These are phyloP conservation scores for Aphelenchoides fujianensis DNA, from an alignment of 1,140 invertebrate genomes.

Conservation along the genomic window DNA sequence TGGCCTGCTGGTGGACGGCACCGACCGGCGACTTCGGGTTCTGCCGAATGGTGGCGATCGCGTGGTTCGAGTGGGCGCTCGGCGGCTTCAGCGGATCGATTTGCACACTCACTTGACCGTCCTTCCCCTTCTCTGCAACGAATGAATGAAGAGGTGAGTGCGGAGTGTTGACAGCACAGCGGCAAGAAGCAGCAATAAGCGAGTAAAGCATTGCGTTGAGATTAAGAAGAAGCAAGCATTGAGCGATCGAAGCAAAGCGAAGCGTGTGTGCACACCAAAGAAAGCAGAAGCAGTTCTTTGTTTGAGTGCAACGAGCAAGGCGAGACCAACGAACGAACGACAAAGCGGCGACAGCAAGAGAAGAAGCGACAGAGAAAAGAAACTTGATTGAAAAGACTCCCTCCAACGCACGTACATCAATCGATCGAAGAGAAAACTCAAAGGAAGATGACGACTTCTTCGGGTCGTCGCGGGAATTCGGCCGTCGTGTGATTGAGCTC, in stretches of 20 bases:
- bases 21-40: conserved; percentile 17
- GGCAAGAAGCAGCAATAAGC: not conserved
- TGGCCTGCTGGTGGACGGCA: not conserved
- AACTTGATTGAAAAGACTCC: not conserved
- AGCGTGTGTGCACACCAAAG: not conserved
- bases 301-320: too few relatives aligned
- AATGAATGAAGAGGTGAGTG: conserved; percentile 4
- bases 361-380: not conserved
- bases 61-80: not conserved
- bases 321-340: too few relatives aligned
- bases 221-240: conserved; percentile 5
- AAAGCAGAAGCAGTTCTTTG: conserved; percentile 9
- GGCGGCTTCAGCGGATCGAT: not conserved
- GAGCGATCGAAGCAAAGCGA: not conserved
- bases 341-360: not conserved
- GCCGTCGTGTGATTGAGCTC: conserved; percentile 4
- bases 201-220: not conserved
- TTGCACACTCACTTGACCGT: conserved; percentile 11
- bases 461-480: conserved; percentile 4
- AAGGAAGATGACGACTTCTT: conserved; percentile 23
- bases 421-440: conserved; percentile 1
- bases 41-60: not conserved
- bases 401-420: conserved; percentile 12
- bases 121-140: not conserved
- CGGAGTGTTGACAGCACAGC: too few relatives aligned